phyloP scores from a whole-genome alignment of 2,797 vertebrate species.

The Petrocephalus sullivani region DNA sequence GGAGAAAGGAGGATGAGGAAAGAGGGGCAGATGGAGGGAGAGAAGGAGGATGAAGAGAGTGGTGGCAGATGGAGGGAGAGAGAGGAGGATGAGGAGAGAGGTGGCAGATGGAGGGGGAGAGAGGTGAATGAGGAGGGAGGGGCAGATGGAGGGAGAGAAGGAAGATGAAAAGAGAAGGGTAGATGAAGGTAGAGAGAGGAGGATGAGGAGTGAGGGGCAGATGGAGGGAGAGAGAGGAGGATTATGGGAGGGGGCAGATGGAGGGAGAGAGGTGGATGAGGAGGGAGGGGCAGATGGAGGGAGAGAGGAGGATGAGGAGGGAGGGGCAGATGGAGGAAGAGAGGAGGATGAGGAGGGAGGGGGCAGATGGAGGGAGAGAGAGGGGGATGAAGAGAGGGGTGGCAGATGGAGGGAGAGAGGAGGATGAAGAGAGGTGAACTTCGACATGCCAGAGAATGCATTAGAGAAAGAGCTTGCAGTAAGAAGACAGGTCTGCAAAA shows the following conservation, averaged over 20 bases:
- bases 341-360: background rate
- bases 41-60: background rate
- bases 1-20: background rate
- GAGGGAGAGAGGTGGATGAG: slow-evolving; percentile 14
- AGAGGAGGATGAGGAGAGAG: no score
- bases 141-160: no score
- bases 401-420: slow-evolving; percentile 24
- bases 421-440: slow-evolving; percentile 22
- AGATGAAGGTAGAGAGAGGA: slow-evolving; percentile 21
- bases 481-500: background rate
- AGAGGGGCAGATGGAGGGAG: slow-evolving; percentile 14
- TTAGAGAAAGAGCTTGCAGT: slow-evolving; percentile 1
- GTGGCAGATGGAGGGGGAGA: slow-evolving; percentile 21
- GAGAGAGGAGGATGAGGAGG: slow-evolving; percentile 9
- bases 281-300: slow-evolving; percentile 5
- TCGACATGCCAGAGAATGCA: background rate
- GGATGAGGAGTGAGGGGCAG: background rate
- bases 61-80: no score
- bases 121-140: background rate
- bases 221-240: slow-evolving; percentile 31
- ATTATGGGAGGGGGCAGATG: background rate
- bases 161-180: no score
- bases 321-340: slow-evolving; percentile 19
- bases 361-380: slow-evolving; percentile 22
- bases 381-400: background rate